phyloP scores from a whole-genome alignment of 2,888 invertebrate genomes.

The Helicoverpa assulta region DNA sequence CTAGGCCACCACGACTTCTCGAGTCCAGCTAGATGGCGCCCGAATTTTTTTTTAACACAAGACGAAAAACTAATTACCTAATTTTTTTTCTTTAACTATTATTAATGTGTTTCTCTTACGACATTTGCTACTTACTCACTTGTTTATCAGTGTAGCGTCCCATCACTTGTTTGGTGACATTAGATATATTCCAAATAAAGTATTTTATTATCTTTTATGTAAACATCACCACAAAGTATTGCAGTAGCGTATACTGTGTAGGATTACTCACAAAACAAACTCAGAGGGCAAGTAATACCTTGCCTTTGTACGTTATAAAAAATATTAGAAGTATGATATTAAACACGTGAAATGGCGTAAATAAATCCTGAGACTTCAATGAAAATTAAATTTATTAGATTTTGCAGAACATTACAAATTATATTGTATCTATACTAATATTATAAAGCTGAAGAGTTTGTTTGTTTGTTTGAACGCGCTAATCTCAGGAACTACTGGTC shows the following conservation, averaged over 20 bases:
- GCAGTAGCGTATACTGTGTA: background rate
- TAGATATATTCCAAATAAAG: slow-evolving; percentile 18
- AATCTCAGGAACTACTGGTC: too few relatives aligned
- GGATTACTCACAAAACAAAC: background rate
- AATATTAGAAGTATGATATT: too few relatives aligned
- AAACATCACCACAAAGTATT: slow-evolving; percentile 18
- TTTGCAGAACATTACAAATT: slow-evolving; percentile 3
- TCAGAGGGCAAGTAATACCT: background rate
- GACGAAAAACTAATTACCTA: too few relatives aligned
- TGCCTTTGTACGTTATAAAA: too few relatives aligned
- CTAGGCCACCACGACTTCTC: too few relatives aligned
- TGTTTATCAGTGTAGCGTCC: background rate
- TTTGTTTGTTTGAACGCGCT: too few relatives aligned
- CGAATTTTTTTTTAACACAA: too few relatives aligned
- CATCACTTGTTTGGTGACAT: slow-evolving; percentile 25
- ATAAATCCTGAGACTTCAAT: too few relatives aligned
- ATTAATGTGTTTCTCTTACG: background rate
- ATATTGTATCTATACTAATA: background rate
- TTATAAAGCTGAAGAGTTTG: too few relatives aligned
- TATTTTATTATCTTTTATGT: slow-evolving; percentile 21
- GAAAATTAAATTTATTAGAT: slow-evolving; percentile 2
- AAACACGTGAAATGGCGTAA: background rate
- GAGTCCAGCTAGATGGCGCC: too few relatives aligned
- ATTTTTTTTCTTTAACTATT: background rate
- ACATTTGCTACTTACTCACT: background rate